These are phyloP conservation scores for Hydrocynus forskahlii DNA, from an alignment of 2,797 vertebrate species.

Conservation along the genomic window DNA sequence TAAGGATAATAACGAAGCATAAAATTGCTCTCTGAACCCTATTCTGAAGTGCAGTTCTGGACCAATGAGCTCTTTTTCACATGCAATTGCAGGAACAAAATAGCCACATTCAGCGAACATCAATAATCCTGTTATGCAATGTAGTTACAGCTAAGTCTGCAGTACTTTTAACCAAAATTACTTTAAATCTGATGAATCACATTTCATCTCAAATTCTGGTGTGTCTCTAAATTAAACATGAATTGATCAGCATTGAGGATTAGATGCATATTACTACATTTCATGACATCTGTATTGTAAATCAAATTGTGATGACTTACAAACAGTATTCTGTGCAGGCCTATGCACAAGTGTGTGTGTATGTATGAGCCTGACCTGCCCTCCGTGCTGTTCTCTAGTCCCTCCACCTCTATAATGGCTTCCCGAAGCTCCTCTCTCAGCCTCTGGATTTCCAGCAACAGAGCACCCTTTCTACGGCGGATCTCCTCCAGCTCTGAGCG, in stretches of 20 bases:
- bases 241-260: not conserved
- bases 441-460: slow-evolving; percentile 94
- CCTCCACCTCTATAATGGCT: slow-evolving; percentile 93
- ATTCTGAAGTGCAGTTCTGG: not conserved
- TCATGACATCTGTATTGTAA: not conserved
- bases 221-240: not conserved
- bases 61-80: not conserved
- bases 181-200: not conserved
- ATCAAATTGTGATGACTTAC: not conserved
- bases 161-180: not conserved
- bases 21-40: not conserved
- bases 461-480: slow-evolving; percentile 89
- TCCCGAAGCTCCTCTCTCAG: slow-evolving; percentile 91
- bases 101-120: not conserved
- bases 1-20: not conserved
- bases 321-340: not conserved
- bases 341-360: not conserved
- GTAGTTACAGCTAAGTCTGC: too few species aligned
- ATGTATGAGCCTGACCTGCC: slow-evolving; percentile 81
- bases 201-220: not conserved
- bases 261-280: not conserved
- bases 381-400: slow-evolving; percentile 90
- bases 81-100: not conserved
- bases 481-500: slow-evolving; percentile 94
- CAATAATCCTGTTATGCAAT: not conserved